Evolutionary conservation across 2,113 vertebrate species (phyloP).

Genomic region (Gobiocypris rarus): DNA sequence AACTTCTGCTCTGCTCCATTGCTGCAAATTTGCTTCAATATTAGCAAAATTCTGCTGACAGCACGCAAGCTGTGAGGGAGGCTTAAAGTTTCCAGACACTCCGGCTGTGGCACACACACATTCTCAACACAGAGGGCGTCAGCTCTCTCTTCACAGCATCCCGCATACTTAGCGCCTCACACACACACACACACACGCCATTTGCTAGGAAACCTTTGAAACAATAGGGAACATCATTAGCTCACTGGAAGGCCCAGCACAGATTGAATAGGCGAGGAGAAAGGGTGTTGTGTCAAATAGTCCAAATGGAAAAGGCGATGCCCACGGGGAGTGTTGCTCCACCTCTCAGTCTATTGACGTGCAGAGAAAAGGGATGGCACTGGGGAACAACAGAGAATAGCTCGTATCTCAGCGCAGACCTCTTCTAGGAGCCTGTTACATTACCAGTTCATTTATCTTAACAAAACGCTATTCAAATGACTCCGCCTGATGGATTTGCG

Average conservation of each 20-base stretch:
- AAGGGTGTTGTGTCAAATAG: slow-evolving; percentile 53
- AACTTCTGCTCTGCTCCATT: slow-evolving; percentile 54
- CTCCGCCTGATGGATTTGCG: slow-evolving; percentile 51
- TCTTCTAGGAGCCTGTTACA: slow-evolving; percentile 10
- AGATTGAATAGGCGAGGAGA: slow-evolving; percentile 36
- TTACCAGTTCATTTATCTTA: slow-evolving; percentile 47
- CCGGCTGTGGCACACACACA: slow-evolving; percentile 33
- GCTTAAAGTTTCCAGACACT: slow-evolving; percentile 36
- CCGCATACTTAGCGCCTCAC: background rate
- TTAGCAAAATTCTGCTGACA: slow-evolving; percentile 58
- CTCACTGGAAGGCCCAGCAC: slow-evolving; percentile 38
- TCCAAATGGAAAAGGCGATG: slow-evolving; percentile 46
- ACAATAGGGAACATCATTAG: slow-evolving; percentile 56
- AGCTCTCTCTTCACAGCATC: slow-evolving; percentile 19
- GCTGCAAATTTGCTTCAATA: slow-evolving; percentile 57
- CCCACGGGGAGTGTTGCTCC: slow-evolving; percentile 43
- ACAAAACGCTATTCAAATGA: slow-evolving; percentile 47
- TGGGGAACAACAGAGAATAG: slow-evolving; percentile 24
- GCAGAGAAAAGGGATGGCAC: slow-evolving; percentile 40
- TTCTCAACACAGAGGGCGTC: slow-evolving; percentile 28
- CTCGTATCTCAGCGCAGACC: slow-evolving; percentile 33
- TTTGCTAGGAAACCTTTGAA: slow-evolving; percentile 51
- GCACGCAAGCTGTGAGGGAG: slow-evolving; percentile 44
- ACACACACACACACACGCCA: slow-evolving; percentile 41
- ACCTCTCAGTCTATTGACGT: slow-evolving; percentile 44